phyloP scores from a whole-genome alignment of 2,113 vertebrate species.

The Chlorodrepanis virens region DNA sequence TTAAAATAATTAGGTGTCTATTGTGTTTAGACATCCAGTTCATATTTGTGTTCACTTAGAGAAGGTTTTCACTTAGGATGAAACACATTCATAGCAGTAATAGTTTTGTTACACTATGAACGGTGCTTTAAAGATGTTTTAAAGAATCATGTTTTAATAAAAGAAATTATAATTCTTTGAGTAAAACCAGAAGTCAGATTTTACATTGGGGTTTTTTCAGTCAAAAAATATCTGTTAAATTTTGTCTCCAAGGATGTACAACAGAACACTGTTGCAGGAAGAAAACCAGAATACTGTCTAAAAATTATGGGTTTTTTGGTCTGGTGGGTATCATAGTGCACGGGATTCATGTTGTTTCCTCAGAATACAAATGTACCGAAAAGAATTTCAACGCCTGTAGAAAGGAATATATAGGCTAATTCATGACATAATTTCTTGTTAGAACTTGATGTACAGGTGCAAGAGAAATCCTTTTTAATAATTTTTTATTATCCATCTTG shows the following conservation, averaged over 20 bases:
- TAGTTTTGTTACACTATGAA: not conserved
- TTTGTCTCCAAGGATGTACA: not conserved
- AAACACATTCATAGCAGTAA: not conserved
- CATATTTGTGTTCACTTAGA: not conserved
- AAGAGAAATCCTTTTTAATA: not conserved
- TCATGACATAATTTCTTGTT: not conserved
- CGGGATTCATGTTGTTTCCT: not conserved
- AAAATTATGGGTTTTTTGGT: fast-evolving
- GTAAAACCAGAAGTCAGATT: not conserved
- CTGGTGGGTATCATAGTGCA: not conserved
- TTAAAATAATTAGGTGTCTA: not conserved
- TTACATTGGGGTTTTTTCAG: not conserved
- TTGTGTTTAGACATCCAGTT: not conserved
- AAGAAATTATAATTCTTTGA: not conserved
- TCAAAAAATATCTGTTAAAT: not conserved
- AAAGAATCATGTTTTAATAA: not conserved
- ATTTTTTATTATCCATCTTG: not conserved
- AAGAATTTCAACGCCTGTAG: not conserved
- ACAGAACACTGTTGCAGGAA: not conserved
- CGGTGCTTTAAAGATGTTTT: not conserved
- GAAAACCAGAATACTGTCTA: not conserved
- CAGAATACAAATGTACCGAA: not conserved
- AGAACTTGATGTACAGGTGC: not conserved
- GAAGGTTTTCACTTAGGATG: not conserved
- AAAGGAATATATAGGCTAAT: not conserved